A percentile compares a stretch with the other conserved stretches of the same genome.
Conservation (phyloP, 2,113 vertebrate species). For the Psettodes erumei region DNA sequence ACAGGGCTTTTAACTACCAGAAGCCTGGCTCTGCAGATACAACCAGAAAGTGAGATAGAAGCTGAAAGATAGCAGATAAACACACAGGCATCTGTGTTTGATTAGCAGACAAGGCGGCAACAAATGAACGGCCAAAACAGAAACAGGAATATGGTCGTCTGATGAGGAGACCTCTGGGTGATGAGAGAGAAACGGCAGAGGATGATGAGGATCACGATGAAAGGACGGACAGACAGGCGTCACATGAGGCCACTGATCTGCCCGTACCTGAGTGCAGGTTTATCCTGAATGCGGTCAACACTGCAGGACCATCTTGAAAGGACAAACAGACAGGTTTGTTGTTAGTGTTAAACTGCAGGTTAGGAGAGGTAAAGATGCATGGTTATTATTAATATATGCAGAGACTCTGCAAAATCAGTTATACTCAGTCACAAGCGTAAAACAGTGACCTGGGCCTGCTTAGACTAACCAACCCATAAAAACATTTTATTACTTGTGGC, state of each 20-base stretch:
- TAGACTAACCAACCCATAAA: not conserved
- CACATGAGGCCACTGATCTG: slow-evolving; percentile 71
- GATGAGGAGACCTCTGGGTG: slow-evolving; percentile 17
- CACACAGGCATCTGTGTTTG: slow-evolving; percentile 36
- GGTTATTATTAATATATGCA: too few relatives aligned
- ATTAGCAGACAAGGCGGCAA: slow-evolving; percentile 39
- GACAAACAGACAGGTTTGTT: slow-evolving; percentile 59
- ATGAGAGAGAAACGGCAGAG: not conserved
- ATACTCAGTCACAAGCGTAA: too few relatives aligned
- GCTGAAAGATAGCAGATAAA: slow-evolving; percentile 38
- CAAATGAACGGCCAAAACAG: slow-evolving; percentile 16
- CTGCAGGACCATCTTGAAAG: slow-evolving; percentile 76
- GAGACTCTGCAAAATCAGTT: too few relatives aligned
- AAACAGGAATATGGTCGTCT: slow-evolving; percentile 43
- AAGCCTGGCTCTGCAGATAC: slow-evolving; percentile 18
- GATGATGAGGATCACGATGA: not conserved
- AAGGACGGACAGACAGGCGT: slow-evolving; percentile 70
- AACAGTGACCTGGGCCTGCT: not conserved
- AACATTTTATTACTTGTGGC: not conserved
- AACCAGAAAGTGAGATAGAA: slow-evolving; percentile 21
- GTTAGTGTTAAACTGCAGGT: too few relatives aligned
- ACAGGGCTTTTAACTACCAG: slow-evolving; percentile 11
- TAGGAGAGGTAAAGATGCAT: slow-evolving; percentile 19
- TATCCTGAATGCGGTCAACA: slow-evolving; percentile 80
- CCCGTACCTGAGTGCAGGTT: slow-evolving; percentile 80